A percentile compares a stretch with the other conserved stretches of the same genome.
Evolutionary conservation across 2,797 vertebrate species (phyloP).

Genomic region (Apogon hyalosoma): DNA sequence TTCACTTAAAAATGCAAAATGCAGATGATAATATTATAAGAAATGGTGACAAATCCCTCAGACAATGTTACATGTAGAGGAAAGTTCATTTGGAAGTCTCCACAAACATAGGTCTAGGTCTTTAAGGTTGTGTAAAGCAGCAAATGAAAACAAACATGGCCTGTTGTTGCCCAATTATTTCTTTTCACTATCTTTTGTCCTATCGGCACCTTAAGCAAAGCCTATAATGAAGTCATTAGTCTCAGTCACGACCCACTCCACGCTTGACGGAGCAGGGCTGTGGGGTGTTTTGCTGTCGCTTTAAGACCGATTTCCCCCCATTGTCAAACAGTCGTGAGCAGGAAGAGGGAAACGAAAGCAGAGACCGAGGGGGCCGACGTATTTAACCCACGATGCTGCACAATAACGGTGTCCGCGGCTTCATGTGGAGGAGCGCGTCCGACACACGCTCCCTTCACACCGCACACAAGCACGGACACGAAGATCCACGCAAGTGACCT

Average conservation of each 20-base stretch:
- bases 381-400: constrained; percentile 80
- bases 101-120: too few relatives aligned
- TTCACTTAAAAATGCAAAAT: too few relatives aligned
- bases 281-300: constrained; percentile 83
- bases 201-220: constrained; percentile 26
- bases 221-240: constrained; percentile 63
- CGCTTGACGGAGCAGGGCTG: constrained; percentile 45
- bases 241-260: constrained; percentile 74
- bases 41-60: too few relatives aligned
- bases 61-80: too few relatives aligned
- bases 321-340: constrained; percentile 97
- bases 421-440: constrained; percentile 43
- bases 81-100: too few relatives aligned
- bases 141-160: constrained; percentile 7
- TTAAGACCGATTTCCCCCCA: constrained; percentile 97
- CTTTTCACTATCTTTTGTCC: constrained; percentile 32
- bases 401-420: constrained; percentile 56
- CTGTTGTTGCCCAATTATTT: constrained; percentile 5
- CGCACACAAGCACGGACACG: constrained; percentile 19
- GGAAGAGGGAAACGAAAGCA: constrained; percentile 98
- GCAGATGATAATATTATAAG: too few relatives aligned
- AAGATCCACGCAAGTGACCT: constrained; percentile 8
- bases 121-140: too few relatives aligned
- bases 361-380: constrained; percentile 74
- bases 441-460: background rate